phyloP scores from a whole-genome alignment of 2,797 vertebrate genomes.

The Epinephelus awoara region DNA sequence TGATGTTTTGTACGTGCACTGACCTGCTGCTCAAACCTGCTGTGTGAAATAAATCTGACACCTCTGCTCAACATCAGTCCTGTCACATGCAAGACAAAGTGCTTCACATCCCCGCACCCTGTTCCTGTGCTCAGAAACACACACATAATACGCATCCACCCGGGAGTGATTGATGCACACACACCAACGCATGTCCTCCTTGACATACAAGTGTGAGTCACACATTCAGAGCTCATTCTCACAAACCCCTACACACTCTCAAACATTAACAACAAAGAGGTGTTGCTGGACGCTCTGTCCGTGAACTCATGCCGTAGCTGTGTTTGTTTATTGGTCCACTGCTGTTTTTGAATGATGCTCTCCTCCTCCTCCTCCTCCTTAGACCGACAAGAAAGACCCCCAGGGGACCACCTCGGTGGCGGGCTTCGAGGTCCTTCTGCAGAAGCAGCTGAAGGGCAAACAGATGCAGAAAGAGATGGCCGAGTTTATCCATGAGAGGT shows the following conservation, averaged over 20 bases:
- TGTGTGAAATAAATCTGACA: constrained; percentile 44
- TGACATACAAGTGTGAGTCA: constrained; percentile 59
- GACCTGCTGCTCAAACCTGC: constrained; percentile 43
- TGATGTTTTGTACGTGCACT: not conserved
- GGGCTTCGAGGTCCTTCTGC: constrained; percentile 96
- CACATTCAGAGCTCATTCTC: constrained; percentile 33
- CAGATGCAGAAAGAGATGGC: constrained; percentile 99
- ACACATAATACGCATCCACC: constrained; percentile 22
- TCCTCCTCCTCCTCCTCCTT: constrained; percentile 32
- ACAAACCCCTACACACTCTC: constrained; percentile 36
- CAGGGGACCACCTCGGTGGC: constrained; percentile 92
- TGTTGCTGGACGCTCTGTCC: constrained; percentile 11
- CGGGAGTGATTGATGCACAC: constrained; percentile 33
- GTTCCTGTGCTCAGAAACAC: constrained; percentile 8
- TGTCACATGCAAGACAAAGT: constrained; percentile 27
- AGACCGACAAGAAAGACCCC: constrained; percentile 96
- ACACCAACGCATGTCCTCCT: constrained; percentile 58
- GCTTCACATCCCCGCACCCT: constrained; percentile 3
- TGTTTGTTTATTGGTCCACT: not conserved
- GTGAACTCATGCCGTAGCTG: not conserved
- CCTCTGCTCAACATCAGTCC: constrained; percentile 35
- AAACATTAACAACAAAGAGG: constrained; percentile 32
- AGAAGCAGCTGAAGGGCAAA: constrained; percentile 98
- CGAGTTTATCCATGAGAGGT: constrained; percentile 97
- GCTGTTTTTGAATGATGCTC: constrained; percentile 32